A percentile compares a stretch with the other conserved stretches of the same genome.
phyloP scores from a whole-genome alignment of 2,797 vertebrate genomes.

The Muscicapa comitata region DNA sequence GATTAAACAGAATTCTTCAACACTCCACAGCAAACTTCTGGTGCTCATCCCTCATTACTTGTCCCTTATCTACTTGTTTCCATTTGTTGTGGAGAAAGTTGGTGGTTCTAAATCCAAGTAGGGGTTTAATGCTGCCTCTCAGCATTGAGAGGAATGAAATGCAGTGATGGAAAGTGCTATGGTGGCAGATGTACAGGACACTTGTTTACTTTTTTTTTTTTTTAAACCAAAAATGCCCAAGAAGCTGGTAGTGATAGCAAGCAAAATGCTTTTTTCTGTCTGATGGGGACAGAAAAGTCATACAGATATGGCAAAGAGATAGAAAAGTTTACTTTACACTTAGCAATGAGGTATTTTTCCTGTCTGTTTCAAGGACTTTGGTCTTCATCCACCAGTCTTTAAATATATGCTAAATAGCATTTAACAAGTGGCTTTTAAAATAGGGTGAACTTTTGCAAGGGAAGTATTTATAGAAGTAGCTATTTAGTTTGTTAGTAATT shows the following conservation, averaged over 20 bases:
- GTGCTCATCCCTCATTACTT: not conserved
- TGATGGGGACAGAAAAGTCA: not conserved
- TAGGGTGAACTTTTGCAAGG: slow-evolving; percentile 49
- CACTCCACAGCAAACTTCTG: not conserved
- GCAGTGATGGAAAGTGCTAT: not conserved
- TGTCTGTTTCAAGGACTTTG: slow-evolving; percentile 35
- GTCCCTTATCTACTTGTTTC: not conserved
- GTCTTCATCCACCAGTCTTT: slow-evolving; percentile 31
- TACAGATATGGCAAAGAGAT: not conserved
- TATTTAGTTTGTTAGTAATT: slow-evolving; percentile 63
- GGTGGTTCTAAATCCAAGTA: not conserved
- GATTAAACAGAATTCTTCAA: not conserved
- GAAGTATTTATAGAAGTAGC: slow-evolving; percentile 62
- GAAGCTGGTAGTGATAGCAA: not conserved
- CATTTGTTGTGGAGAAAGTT: not conserved
- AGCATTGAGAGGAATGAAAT: not conserved
- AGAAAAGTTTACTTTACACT: not conserved
- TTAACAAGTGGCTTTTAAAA: slow-evolving; percentile 63
- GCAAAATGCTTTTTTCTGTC: not conserved
- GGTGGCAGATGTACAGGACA: not conserved
- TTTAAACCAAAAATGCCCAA: not conserved
- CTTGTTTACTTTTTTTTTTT: not conserved
- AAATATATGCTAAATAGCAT: slow-evolving; percentile 35
- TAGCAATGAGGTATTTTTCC: slow-evolving; percentile 19
- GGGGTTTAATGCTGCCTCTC: not conserved